Conservation (phyloP, 1,140 invertebrate genomes). For the Hypsibius dujardini region DNA sequence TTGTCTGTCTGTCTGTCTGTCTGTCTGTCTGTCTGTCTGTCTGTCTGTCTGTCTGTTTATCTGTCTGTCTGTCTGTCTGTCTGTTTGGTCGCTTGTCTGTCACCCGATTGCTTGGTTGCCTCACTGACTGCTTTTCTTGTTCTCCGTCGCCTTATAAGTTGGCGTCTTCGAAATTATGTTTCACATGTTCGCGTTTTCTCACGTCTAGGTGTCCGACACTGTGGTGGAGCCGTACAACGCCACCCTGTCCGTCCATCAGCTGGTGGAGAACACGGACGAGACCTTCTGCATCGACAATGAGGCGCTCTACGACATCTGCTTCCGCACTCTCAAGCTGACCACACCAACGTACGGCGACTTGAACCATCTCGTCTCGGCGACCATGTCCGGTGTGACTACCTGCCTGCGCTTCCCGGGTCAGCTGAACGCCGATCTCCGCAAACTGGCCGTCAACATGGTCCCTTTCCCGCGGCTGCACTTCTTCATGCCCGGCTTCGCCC, state of each 20-base stretch:
- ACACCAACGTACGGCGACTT: conserved; percentile 44
- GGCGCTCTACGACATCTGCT: conserved; percentile 78
- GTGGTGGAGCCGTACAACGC: conserved; percentile 43
- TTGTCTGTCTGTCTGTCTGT: no score
- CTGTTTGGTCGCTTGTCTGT: no score
- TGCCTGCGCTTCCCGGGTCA: conserved; percentile 62
- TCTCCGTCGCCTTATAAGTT: no score
- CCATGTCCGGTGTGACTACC: conserved; percentile 59
- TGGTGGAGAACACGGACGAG: conserved; percentile 55
- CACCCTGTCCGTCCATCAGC: conserved; percentile 51
- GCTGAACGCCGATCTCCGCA: conserved; percentile 63
- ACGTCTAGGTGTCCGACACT: conserved; percentile 38
- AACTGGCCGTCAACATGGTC: conserved; percentile 65
- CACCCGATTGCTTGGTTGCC: no score
- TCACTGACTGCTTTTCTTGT: no score
- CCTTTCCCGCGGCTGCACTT: conserved; percentile 57
- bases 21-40: background rate
- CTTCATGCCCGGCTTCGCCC: conserved; percentile 60
- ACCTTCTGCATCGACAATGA: conserved; percentile 47
- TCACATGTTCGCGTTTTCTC: no score
- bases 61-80: conserved; percentile 16
- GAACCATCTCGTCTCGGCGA: conserved; percentile 42
- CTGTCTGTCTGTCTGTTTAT: no score
- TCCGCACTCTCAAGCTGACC: conserved; percentile 66
- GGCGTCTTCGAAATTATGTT: no score